Conservation (phyloP, 2,888 invertebrate species). For the Strigamia maritima region DNA sequence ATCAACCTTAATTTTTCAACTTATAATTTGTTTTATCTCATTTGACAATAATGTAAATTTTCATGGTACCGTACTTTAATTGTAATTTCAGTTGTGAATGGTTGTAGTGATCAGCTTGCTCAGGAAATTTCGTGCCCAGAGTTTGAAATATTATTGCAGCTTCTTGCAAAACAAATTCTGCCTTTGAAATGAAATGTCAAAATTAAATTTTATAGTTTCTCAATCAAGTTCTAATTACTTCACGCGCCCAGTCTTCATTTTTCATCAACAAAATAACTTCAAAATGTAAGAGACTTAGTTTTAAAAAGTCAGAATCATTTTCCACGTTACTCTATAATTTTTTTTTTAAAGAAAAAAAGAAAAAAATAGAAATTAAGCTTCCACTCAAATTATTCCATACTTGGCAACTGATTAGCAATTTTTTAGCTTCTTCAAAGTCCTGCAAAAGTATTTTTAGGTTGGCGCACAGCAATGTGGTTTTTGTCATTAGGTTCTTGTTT, state of each 20-base stretch:
- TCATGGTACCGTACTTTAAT: neutral
- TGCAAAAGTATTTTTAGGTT: neutral
- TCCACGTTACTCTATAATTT: neutral
- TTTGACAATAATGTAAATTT: too few species aligned
- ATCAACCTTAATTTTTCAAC: neutral
- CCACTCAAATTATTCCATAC: too few species aligned
- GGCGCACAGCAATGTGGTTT: neutral
- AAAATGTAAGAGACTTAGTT: neutral
- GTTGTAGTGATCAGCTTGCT: neutral
- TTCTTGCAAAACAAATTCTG: conserved; percentile 1
- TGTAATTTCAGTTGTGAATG: neutral
- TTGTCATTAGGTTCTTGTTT: neutral
- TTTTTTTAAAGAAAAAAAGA: neutral
- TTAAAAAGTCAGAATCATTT: neutral
- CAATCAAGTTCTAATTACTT: neutral
- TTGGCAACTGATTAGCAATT: neutral
- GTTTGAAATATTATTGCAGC: neutral
- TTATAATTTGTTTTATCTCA: too few species aligned
- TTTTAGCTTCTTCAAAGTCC: neutral
- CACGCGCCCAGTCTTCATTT: neutral
- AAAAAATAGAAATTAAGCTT: too few species aligned
- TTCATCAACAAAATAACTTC: neutral
- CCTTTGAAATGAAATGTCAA: neutral
- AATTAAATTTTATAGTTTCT: neutral
- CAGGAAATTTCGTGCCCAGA: neutral